Evolutionary conservation across 1,140 invertebrate species (phyloP).

Genomic region (Steinernema khuongi): DNA sequence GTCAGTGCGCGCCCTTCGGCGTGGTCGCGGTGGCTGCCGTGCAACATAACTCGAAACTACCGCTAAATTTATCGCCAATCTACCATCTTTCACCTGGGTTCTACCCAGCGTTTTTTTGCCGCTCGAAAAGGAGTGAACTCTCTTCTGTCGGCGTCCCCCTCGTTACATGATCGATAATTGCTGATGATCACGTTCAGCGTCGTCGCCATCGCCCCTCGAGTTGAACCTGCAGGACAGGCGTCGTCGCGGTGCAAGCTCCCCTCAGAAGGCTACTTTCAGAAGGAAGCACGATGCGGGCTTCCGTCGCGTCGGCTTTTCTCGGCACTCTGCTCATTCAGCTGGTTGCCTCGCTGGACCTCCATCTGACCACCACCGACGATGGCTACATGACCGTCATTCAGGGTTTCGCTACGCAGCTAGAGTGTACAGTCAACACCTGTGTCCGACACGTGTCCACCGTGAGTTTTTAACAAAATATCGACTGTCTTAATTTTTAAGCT

Average conservation of each 20-base stretch:
- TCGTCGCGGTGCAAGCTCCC: neutral
- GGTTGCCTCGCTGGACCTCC: slow-evolving; percentile 15
- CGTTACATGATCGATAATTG: slow-evolving; percentile 1
- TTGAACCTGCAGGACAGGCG: neutral
- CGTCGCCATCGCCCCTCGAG: neutral
- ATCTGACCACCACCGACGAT: slow-evolving; percentile 36
- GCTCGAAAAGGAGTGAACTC: slow-evolving; percentile 12
- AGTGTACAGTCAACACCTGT: slow-evolving; percentile 39
- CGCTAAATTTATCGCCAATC: slow-evolving; percentile 5
- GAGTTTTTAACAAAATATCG: neutral
- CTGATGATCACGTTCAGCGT: neutral
- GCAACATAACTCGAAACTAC: slow-evolving; percentile 12
- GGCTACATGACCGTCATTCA: slow-evolving; percentile 43
- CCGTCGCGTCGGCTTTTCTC: neutral
- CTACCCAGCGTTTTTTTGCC: neutral
- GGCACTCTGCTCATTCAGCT: neutral
- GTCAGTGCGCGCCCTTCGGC: neutral
- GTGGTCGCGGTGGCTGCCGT: neutral
- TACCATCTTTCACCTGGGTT: slow-evolving; percentile 5
- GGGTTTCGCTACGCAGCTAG: slow-evolving; percentile 39
- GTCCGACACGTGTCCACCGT: neutral
- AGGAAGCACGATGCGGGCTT: neutral
- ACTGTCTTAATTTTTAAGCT: neutral
- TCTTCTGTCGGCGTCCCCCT: neutral
- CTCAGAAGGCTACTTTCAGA: neutral